Evolutionary conservation across 2,113 vertebrate genomes (phyloP).

Genomic region (Empidonax alnorum): DNA sequence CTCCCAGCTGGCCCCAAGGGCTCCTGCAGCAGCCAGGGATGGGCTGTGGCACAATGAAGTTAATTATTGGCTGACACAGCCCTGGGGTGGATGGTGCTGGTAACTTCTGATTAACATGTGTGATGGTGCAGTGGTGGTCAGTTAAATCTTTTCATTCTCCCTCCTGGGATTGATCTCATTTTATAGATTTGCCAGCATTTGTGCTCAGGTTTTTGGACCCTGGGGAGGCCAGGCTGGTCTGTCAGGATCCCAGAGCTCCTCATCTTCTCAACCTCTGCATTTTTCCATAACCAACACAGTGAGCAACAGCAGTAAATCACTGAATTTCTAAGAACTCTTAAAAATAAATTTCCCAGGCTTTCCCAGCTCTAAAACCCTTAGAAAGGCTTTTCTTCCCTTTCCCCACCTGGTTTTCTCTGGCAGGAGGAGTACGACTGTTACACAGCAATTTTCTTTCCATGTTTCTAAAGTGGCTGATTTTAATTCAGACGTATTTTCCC

Average conservation of each 20-base stretch:
- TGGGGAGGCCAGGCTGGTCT: not conserved
- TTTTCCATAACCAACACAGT: not conserved
- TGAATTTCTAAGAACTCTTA: not conserved
- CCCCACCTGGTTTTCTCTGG: not conserved
- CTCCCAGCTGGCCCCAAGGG: not conserved
- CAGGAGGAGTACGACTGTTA: not conserved
- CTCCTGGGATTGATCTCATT: not conserved
- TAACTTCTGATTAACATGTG: not conserved
- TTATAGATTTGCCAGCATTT: fast-evolving
- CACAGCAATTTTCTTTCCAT: not conserved
- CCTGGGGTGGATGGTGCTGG: fast-evolving
- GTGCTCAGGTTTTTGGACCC: not conserved
- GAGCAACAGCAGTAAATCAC: not conserved
- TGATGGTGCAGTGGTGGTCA: not conserved
- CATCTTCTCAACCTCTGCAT: not conserved
- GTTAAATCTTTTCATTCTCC: not conserved
- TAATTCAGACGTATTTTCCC: not conserved
- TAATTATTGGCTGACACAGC: not conserved
- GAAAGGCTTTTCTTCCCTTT: not conserved
- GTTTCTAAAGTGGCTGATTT: not conserved
- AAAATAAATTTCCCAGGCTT: not conserved
- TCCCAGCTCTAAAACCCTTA: not conserved
- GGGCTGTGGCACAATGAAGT: not conserved
- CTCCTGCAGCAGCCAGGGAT: not conserved
- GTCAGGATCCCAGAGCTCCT: not conserved